Evolutionary conservation across 2,888 invertebrate species (phyloP).

Genomic region (Yponomeuta plumbellus): DNA sequence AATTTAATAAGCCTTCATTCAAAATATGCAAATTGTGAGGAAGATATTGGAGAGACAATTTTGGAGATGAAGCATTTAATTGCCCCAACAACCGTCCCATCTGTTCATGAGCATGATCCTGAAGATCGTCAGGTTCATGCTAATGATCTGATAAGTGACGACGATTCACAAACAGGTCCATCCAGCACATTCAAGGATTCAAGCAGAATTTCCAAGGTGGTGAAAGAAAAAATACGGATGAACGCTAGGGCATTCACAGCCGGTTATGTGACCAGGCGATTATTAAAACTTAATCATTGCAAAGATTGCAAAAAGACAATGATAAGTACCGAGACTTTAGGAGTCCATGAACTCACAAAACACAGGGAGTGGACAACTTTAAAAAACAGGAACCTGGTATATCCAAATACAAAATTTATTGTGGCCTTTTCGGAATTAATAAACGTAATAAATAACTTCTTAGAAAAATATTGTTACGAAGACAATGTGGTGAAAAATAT

Average conservation of each 20-base stretch:
- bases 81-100: neutral
- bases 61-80: neutral
- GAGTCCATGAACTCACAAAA: neutral
- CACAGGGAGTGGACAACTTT: neutral
- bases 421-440: neutral
- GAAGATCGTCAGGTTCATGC: neutral
- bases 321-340: neutral
- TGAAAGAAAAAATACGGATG: neutral
- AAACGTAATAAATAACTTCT: neutral
- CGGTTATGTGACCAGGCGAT: neutral
- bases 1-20: neutral
- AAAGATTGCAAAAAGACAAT: neutral
- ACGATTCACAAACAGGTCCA: too few species aligned
- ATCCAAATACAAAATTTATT: neutral
- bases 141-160: too few species aligned
- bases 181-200: too few species aligned
- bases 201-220: neutral
- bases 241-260: neutral
- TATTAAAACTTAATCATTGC: neutral
- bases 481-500: neutral
- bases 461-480: neutral
- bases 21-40: neutral
- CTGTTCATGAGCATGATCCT: neutral
- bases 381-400: neutral
- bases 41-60: neutral